phyloP scores from a whole-genome alignment of 2,888 invertebrate species.

The Baccha elongata region DNA sequence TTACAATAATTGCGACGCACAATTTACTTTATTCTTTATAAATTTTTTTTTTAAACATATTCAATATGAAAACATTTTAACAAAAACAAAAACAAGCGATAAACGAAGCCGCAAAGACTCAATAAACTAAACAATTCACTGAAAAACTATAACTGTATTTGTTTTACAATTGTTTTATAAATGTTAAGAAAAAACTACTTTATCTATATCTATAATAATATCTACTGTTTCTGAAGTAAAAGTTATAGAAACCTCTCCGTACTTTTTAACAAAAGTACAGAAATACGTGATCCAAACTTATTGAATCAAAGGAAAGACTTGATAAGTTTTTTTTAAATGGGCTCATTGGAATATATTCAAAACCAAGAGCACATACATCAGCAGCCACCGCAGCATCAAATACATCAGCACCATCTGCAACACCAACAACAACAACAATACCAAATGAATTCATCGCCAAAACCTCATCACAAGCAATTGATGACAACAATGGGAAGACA shows the following conservation, averaged over 20 bases:
- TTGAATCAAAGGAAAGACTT: constrained; percentile 7
- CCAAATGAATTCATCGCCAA: constrained; percentile 72
- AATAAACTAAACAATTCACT: constrained; percentile 8
- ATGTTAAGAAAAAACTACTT: constrained; percentile 29
- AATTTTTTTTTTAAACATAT: constrained; percentile 14
- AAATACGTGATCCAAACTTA: constrained; percentile 54
- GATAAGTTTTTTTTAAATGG: constrained; percentile 27
- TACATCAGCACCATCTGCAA: background rate
- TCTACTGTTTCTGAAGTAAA: constrained; percentile 40
- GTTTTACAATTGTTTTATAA: constrained; percentile 21
- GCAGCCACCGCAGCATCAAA: background rate
- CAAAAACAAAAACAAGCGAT: background rate
- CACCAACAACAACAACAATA: constrained; percentile 42
- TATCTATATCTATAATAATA: background rate
- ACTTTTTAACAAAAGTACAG: constrained; percentile 14
- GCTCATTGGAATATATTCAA: constrained; percentile 19
- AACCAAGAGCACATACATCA: constrained; percentile 14
- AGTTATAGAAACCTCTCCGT: constrained; percentile 15
- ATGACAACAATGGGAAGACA: constrained; percentile 54
- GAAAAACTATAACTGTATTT: constrained; percentile 12
- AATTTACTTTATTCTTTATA: constrained; percentile 46
- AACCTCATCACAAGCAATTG: constrained; percentile 69
- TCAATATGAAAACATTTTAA: constrained; percentile 7
- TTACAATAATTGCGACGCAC: constrained; percentile 58
- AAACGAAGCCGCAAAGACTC: constrained; percentile 32